A percentile compares a stretch with the other conserved stretches of the same genome.
Conservation (phyloP, 2,113 vertebrate species). For the Cyprinodon variegatus region DNA sequence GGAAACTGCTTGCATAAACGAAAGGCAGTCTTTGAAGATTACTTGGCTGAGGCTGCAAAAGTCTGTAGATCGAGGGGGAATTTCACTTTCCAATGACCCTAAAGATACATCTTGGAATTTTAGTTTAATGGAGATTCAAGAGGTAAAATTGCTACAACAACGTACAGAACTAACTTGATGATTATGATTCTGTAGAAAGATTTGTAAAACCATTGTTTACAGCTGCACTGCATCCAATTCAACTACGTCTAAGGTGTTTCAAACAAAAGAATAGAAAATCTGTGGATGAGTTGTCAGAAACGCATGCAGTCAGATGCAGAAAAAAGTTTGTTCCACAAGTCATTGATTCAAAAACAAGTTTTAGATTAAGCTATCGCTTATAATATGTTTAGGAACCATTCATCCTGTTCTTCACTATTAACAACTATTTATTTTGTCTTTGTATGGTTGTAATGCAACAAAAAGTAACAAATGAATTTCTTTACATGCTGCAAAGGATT, state of each 20-base stretch:
- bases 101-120: neutral
- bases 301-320: neutral
- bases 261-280: neutral
- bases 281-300: neutral
- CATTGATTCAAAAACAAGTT: neutral
- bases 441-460: neutral
- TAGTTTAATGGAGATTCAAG: neutral
- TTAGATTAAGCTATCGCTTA: no score
- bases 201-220: neutral
- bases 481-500: neutral
- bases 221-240: neutral
- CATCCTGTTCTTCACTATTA: neutral
- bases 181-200: neutral
- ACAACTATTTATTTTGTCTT: neutral
- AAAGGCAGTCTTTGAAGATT: no score
- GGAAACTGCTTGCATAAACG: no score
- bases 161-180: neutral
- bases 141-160: neutral
- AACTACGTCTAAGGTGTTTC: neutral
- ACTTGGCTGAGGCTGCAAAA: neutral
- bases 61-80: neutral
- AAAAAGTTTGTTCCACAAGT: neutral
- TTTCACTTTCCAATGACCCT: neutral
- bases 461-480: neutral
- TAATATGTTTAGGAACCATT: neutral